Evolutionary conservation across 2,113 vertebrate genomes (phyloP).

Genomic region (Thalassarche chlororhynchos): DNA sequence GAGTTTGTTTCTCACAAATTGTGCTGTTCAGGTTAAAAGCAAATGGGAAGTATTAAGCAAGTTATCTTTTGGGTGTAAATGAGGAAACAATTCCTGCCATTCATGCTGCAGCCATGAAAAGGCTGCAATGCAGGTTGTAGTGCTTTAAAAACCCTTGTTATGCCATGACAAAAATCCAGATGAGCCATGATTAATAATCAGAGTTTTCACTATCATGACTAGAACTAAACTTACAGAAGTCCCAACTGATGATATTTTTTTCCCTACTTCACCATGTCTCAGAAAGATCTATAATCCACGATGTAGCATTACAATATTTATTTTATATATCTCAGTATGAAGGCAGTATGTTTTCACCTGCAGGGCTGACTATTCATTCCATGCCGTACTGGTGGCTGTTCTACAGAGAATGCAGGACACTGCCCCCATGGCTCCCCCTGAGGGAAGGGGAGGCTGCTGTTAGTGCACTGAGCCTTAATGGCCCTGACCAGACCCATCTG

Average conservation of each 20-base stretch:
- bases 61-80: not conserved
- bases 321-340: not conserved
- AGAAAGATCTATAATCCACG: not conserved
- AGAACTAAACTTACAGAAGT: not conserved
- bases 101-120: not conserved
- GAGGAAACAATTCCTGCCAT: not conserved
- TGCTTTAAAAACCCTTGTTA: not conserved
- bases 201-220: not conserved
- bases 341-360: constrained; percentile 46
- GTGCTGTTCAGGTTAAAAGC: not conserved
- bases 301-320: not conserved
- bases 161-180: not conserved
- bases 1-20: not conserved
- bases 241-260: not conserved
- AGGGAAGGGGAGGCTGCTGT: not conserved
- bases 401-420: not conserved
- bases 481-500: not conserved
- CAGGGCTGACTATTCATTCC: not conserved
- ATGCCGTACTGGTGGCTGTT: not conserved
- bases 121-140: not conserved
- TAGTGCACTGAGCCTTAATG: not conserved
- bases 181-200: not conserved
- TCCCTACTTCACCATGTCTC: not conserved
- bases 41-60: not conserved
- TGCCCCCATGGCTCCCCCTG: not conserved